These are phyloP conservation scores for Hedychridium roseum DNA, from an alignment of 2,888 invertebrate genomes.

Conservation along the genomic window DNA sequence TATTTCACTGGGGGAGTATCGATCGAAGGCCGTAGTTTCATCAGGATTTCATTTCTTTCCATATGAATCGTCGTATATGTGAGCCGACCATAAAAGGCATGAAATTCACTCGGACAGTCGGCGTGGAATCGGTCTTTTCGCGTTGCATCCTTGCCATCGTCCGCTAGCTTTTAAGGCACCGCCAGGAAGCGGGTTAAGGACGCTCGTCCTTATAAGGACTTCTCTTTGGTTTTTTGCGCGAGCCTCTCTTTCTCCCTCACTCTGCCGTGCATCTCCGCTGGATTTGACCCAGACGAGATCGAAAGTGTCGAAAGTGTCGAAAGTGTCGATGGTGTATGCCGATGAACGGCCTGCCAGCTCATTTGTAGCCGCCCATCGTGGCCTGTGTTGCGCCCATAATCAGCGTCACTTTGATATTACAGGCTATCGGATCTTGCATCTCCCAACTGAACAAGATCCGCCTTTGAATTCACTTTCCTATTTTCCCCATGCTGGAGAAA, in stretches of 20 bases:
- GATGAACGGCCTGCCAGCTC: too few species aligned
- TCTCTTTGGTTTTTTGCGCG: slow-evolving; percentile 45
- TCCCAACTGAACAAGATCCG: too few species aligned
- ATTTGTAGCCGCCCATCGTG: too few species aligned
- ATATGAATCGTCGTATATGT: slow-evolving; percentile 39
- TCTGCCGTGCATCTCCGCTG: too few species aligned
- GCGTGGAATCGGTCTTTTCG: slow-evolving; percentile 11
- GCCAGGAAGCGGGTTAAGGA: slow-evolving; percentile 62
- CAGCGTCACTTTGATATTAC: too few species aligned
- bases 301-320: slow-evolving; percentile 23
- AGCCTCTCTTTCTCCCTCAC: slow-evolving; percentile 15
- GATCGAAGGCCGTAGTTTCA: slow-evolving; percentile 20
- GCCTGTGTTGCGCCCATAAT: too few species aligned
- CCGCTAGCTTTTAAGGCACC: slow-evolving; percentile 35
- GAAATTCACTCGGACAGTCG: slow-evolving; percentile 25
- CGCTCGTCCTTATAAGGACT: slow-evolving; percentile 60
- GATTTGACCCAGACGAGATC: slow-evolving; percentile 25
- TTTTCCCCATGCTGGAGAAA: too few species aligned
- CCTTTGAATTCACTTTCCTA: too few species aligned
- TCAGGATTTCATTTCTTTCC: slow-evolving; percentile 32
- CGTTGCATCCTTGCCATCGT: too few species aligned
- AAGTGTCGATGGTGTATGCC: too few species aligned
- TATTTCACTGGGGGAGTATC: too few species aligned
- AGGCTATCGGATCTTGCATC: too few species aligned
- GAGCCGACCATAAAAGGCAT: slow-evolving; percentile 58